Percentiles rank a stretch among this genome's conserved stretches.
Conservation (phyloP, 2,797 vertebrate genomes). For the Sternotherus odoratus region DNA sequence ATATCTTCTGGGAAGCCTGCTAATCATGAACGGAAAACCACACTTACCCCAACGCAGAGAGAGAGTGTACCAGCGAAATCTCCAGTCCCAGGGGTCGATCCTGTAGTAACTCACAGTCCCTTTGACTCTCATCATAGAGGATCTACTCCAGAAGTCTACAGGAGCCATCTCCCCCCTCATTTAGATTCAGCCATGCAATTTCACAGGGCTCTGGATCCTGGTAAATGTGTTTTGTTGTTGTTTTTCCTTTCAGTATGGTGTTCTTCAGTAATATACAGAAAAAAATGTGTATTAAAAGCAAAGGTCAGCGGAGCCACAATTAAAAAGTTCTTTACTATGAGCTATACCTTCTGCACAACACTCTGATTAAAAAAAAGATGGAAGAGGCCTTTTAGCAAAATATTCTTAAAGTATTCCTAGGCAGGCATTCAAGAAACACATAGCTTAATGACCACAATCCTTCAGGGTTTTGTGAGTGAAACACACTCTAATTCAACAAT, state of each 20-base stretch:
- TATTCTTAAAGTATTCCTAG: background rate
- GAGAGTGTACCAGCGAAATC: constrained; percentile 94
- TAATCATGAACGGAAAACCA: constrained; percentile 93
- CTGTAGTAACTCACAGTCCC: constrained; percentile 90
- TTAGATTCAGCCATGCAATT: constrained; percentile 92
- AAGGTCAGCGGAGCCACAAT: background rate
- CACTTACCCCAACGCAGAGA: constrained; percentile 93
- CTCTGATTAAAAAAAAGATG: too few species aligned
- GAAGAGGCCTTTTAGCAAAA: background rate
- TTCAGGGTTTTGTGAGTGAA: background rate
- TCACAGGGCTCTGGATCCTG: constrained; percentile 93
- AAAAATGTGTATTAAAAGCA: background rate
- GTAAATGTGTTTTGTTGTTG: constrained; percentile 73
- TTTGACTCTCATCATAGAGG: constrained; percentile 94
- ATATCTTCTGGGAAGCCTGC: constrained; percentile 89
- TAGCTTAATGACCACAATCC: background rate
- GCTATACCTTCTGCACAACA: too few species aligned
- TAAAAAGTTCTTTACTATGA: background rate
- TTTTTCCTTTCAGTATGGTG: background rate
- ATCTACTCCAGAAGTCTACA: constrained; percentile 88
- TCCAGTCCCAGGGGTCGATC: constrained; percentile 91
- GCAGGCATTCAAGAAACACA: background rate
- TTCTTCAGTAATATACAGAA: background rate
- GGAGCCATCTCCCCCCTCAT: constrained; percentile 90
- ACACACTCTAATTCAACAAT: background rate